phyloP scores from a whole-genome alignment of 2,888 invertebrate species.

The Conus canariensis region DNA sequence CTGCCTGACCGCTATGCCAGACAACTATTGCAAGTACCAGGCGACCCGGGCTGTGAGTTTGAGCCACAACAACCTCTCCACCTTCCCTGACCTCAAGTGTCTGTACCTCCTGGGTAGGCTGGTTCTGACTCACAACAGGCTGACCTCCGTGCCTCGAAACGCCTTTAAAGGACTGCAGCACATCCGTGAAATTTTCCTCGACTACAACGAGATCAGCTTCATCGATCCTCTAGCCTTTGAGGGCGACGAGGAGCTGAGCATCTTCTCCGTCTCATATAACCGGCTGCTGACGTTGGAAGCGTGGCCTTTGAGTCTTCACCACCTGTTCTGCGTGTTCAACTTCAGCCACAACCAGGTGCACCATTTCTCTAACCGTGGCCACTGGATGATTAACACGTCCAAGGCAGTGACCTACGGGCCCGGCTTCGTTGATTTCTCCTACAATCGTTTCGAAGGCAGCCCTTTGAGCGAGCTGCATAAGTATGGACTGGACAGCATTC shows the following conservation, averaged over 20 bases:
- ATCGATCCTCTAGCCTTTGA: constrained; percentile 7
- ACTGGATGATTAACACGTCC: background rate
- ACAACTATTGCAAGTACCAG: constrained; percentile 7
- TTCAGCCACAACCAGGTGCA: constrained; percentile 14
- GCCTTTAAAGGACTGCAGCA: constrained; percentile 20
- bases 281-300: background rate
- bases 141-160: background rate
- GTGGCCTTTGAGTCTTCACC: constrained; percentile 4
- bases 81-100: constrained; percentile 9
- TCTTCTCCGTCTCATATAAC: constrained; percentile 22
- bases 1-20: constrained; percentile 22
- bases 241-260: background rate
- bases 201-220: constrained; percentile 27
- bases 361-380: constrained; percentile 3
- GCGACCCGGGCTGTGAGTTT: constrained; percentile 25
- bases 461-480: background rate
- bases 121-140: constrained; percentile 16
- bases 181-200: constrained; percentile 19
- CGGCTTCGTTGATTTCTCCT: background rate
- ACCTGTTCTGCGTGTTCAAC: constrained; percentile 8
- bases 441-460: background rate
- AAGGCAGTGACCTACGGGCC: background rate
- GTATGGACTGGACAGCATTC: constrained; percentile 10
- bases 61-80: background rate
- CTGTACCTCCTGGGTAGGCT: background rate